Evolutionary conservation across 2,113 vertebrate genomes (phyloP), one percentile per base, ranked within the genome.

Genomic region (Urocolius indicus): DNA sequence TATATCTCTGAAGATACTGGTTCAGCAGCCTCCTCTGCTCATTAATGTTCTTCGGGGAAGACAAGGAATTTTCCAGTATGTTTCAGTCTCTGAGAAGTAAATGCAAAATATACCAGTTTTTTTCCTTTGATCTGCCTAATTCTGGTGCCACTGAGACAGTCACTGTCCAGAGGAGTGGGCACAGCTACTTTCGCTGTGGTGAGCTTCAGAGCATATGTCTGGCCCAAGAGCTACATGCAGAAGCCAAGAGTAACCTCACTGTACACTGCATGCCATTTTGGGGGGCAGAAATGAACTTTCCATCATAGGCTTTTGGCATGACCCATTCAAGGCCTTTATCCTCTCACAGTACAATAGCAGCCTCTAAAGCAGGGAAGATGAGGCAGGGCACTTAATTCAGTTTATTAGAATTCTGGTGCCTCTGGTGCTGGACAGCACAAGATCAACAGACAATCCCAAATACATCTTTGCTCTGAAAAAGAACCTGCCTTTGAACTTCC

Each of bases 231-330:
- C 29, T 4, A 10, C 3, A 10, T 0, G 4, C n/a, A 73, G n/a
- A 54, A 45, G 23, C 23, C 4, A 5, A 32, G 15, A 30, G 13
- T n/a, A 59, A 51, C 21, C 15, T 57, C 32, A 48, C 34, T 0
- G 0, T 3, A 8, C 20, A 73, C 8, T 0, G 0, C 21, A 24
- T 9, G 21, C 10, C 0, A 0, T 11, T 76, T 68, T 69, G 4
- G 11, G 23, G n/a, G 13, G 63, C 43, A 67, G 43, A 75, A 79
- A 59, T 23, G 2, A 27, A 41, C 6, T 16, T 32, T 12, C 4
- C 2, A 14, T 45, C 1, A 1, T 29, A 49, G 1, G 10, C 16
- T 88, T 5, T 24, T 65, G 20, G 15, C 22, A 43, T 7, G 30
- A 49, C 32, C 34, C 27, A 4, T 68, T 49, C 16, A 83, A 86